Conservation (phyloP, 2,888 invertebrate genomes). For the Thymelicus lineola region DNA sequence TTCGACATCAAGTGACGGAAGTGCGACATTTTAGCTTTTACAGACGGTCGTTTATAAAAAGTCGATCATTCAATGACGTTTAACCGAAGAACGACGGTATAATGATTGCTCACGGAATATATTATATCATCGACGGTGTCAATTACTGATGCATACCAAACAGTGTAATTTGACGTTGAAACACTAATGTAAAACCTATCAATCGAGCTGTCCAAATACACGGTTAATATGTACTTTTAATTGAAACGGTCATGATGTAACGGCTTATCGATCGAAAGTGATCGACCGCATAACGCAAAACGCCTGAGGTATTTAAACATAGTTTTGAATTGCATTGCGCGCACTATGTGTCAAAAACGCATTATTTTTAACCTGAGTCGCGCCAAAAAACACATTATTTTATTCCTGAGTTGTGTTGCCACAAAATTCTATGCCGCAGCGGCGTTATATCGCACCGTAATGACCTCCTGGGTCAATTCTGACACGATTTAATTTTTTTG, state of each 20-base stretch:
- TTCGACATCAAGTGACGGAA: too few relatives aligned
- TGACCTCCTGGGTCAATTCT: too few relatives aligned
- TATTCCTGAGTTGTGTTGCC: too few relatives aligned
- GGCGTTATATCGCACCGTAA: too few relatives aligned
- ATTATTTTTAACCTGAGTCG: too few relatives aligned
- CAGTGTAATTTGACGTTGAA: conserved; percentile 12
- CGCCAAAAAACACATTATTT: too few relatives aligned
- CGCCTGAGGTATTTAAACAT: too few relatives aligned
- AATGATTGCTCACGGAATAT: conserved; percentile 28
- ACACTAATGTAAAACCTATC: conserved; percentile 7
- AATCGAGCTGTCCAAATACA: conserved; percentile 12
- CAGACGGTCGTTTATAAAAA: neutral
- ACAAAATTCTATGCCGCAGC: too few relatives aligned
- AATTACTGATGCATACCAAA: conserved; percentile 16
- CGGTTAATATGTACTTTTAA: conserved; percentile 3
- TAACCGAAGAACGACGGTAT: conserved; percentile 21
- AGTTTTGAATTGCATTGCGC: too few relatives aligned
- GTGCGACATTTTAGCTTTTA: neutral
- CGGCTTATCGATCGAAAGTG: neutral
- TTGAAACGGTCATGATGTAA: neutral
- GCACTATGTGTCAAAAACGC: too few relatives aligned
- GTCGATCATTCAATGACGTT: conserved; percentile 25
- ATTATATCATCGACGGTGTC: conserved; percentile 28
- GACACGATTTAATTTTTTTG: too few relatives aligned
- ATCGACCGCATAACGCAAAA: neutral